Evolutionary conservation across 2,888 invertebrate genomes (phyloP).

Genomic region (Lomographa bimaculata): DNA sequence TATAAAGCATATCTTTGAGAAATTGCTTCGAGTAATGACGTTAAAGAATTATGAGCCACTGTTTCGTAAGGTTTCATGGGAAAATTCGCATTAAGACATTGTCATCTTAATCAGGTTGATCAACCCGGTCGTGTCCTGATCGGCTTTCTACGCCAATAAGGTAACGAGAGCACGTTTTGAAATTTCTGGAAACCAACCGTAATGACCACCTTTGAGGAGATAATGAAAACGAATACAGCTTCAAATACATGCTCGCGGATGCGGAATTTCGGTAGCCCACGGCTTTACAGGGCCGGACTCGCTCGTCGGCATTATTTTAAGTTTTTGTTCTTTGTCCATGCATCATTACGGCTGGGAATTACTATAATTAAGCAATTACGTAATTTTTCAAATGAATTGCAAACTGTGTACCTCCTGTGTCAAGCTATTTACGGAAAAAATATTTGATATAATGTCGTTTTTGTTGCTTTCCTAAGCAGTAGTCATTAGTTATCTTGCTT

Average conservation of each 20-base stretch:
- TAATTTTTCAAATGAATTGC: conserved; percentile 29
- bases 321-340: conserved; percentile 24
- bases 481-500: no score
- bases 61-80: conserved; percentile 56
- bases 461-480: no score
- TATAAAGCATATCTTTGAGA: conserved; percentile 66
- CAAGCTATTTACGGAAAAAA: conserved; percentile 27
- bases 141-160: conserved; percentile 25
- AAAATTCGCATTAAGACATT: conserved; percentile 48
- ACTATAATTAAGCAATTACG: conserved; percentile 28
- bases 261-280: conserved; percentile 74
- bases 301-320: conserved; percentile 36
- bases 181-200: conserved; percentile 31
- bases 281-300: conserved; percentile 57
- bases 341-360: conserved; percentile 25
- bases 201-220: conserved; percentile 35
- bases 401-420: conserved; percentile 24
- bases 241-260: conserved; percentile 49
- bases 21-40: conserved; percentile 70
- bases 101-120: conserved; percentile 47
- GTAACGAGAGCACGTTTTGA: conserved; percentile 32
- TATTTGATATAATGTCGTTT: not conserved
- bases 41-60: conserved; percentile 60
- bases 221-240: conserved; percentile 51
- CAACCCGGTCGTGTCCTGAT: conserved; percentile 38